phyloP scores from a whole-genome alignment of 1,140 invertebrate genomes.

The Dolichoris vasculosae region DNA sequence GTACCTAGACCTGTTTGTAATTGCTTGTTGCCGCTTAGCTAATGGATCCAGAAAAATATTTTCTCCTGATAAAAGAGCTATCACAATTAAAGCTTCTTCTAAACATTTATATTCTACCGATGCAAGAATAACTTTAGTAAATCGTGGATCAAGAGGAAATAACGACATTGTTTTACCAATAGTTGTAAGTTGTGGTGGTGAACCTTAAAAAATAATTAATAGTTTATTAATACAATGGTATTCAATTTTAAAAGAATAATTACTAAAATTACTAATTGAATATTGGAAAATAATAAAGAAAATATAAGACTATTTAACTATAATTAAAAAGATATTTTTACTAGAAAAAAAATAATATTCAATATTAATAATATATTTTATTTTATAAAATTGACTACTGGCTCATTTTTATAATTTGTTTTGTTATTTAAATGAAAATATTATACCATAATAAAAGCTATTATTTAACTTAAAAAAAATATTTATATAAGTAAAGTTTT shows the following conservation, averaged over 20 bases:
- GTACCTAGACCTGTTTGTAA: conserved; percentile 65
- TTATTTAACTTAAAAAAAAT: too few relatives aligned
- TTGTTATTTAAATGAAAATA: too few relatives aligned
- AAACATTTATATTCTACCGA: conserved; percentile 87
- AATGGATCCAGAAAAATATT: conserved; percentile 76
- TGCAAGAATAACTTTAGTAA: conserved; percentile 88
- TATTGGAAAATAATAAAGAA: too few relatives aligned
- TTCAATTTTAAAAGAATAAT: neutral
- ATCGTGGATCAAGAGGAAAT: conserved; percentile 94
- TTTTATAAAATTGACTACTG: too few relatives aligned
- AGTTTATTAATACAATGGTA: conserved; percentile 9
- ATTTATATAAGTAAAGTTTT: too few relatives aligned
- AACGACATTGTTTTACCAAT: conserved; percentile 90
- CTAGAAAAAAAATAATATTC: too few relatives aligned
- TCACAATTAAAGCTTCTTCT: conserved; percentile 86
- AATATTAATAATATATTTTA: too few relatives aligned
- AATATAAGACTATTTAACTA: too few relatives aligned
- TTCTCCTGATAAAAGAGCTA: conserved; percentile 82
- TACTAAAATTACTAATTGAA: too few relatives aligned
- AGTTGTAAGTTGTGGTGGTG: conserved; percentile 81
- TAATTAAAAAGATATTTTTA: too few relatives aligned
- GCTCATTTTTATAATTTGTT: too few relatives aligned
- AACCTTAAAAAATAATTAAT: conserved; percentile 60
- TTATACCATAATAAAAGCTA: too few relatives aligned
- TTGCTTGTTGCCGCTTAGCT: conserved; percentile 71